Base-by-base conservation (phyloP, 2,113 vertebrate genomes). In the Hippocampus zosterae region DNA sequence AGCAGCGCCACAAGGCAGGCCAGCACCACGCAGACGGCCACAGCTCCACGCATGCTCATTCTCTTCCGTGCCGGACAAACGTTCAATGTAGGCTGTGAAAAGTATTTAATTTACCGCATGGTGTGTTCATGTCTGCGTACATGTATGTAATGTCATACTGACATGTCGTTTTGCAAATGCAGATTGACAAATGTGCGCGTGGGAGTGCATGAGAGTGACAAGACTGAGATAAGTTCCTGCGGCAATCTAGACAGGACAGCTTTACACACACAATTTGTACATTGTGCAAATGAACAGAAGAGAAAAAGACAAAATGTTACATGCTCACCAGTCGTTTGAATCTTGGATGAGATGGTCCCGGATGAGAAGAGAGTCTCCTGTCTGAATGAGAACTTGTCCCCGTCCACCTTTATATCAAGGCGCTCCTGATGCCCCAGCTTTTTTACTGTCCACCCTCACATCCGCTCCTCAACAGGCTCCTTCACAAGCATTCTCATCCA, bases 31-130 rank as follows among this genome's bases (percentile, higher is more conserved):
- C 64, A 68, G 44, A 75, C 80, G 41, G 82, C 67, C 9, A 90
- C 72, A 69, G 85, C 85, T 72, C 76, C 50, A 1, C 90, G 91
- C 86, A 91, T 87, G 90, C 89, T 93, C 81, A 88, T 89, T 70
- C 66, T 79, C 61, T 63, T 71, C 62, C 1, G 67, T 75, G 67
- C 81, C 81, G 72, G 41, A 76, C 46, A 72, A 76, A 82, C 1
- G 71, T 21, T 48, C 15, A 16, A 4, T 27, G 21, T 57, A 5
- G 55, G 13, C 53, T 6, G 8, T 56, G 13, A 27, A 3, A 57
- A 25, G 10, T 55, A 55, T 57, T 25, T 12, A 27, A 25, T 21
- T 57, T 57, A 57, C 23, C 11, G 19, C 8, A 4, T 10, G 18
- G 18, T 5, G 6, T 5, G 16, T 50, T 6, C 18, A 1, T 50